Percentiles rank a stretch among this genome's conserved stretches.
Evolutionary conservation across 1,140 invertebrate genomes (phyloP).

Genomic region (Drosophila murphyi): DNA sequence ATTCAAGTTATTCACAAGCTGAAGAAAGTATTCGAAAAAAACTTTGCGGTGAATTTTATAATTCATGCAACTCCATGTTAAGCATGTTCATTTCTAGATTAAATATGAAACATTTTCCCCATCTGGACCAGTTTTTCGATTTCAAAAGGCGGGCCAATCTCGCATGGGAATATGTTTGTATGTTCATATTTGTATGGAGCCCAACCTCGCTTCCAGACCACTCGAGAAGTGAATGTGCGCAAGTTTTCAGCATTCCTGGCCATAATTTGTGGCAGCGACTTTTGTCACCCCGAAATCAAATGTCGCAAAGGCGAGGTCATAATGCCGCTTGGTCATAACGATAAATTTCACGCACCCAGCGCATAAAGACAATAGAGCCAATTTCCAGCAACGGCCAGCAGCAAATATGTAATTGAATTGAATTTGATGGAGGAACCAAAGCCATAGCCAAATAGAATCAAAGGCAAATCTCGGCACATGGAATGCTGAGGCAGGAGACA

Average conservation of each 20-base stretch:
- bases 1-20: too few relatives aligned
- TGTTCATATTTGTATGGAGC: slow-evolving; percentile 1
- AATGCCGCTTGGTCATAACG: slow-evolving; percentile 68
- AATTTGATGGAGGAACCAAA: slow-evolving; percentile 61
- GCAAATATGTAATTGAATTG: slow-evolving; percentile 69
- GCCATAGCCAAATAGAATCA: slow-evolving; percentile 3
- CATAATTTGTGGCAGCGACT: slow-evolving; percentile 62
- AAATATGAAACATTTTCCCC: background rate
- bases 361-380: slow-evolving; percentile 68
- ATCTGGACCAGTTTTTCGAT: background rate
- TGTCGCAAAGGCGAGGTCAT: slow-evolving; percentile 74
- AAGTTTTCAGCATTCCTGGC: slow-evolving; percentile 53
- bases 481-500: slow-evolving; percentile 38
- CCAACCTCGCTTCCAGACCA: slow-evolving; percentile 6
- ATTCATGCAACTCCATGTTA: too few relatives aligned
- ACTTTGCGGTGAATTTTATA: too few relatives aligned
- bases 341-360: slow-evolving; percentile 76
- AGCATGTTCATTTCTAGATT: background rate
- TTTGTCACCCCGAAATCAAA: slow-evolving; percentile 65
- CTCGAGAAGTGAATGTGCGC: slow-evolving; percentile 47
- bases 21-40: too few relatives aligned
- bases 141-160: background rate
- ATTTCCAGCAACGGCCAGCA: slow-evolving; percentile 40
- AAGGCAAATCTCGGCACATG: slow-evolving; percentile 72
- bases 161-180: background rate